Base-by-base conservation (phyloP, 35 echinoderm and acorn worm genomes). In the Heliocidaris tuberculata region DNA sequence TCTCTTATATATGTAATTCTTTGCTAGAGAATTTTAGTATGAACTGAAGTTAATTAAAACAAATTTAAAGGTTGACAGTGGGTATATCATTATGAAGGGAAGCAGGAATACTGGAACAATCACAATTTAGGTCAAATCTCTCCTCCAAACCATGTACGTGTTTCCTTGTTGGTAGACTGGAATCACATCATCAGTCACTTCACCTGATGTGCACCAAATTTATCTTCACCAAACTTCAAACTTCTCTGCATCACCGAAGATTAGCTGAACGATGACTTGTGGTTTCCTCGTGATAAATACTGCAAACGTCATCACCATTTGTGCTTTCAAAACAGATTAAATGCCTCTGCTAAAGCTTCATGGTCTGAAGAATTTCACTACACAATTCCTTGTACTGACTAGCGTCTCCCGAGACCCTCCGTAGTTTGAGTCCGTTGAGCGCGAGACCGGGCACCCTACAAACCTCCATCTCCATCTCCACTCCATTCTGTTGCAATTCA, bases 401-500 rank as follows among this genome's bases (percentile, higher is more conserved):
- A 0, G 97, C 85, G 87, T 99, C 98, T 15, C 98, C 98, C n/a
- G 97, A 96, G n/a, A 99, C 88, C 78, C 97, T 96, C 30, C 97
- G 97, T 93, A 99, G 70, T 49, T 97, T 97, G 16, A 99, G 96
- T 56, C 98, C 98, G 56, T 99, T 97, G 13, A 99, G 94, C 29
- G 96, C 88, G 32, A 99, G 32, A 13, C 98, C 98, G 30, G 98
- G 97, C 7, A 99, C 98, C 85, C 95, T 90, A 71, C 98, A 99
- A 5, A 99, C 98, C 47, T 99, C 98, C 94, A 99, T 95, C 49
- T 99, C 98, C 93, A 99, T 97, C 42, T 95, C 86, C 4, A 99
- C 98, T 31, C 97, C 97, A 11, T 95, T 96, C 48, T 95, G 95
- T 71, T 99, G 97, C 31, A 99, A 88, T 9, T 95, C 94, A 93